These are phyloP conservation scores for Hemithea aestivaria DNA, from an alignment of 2,888 invertebrate genomes.

Conservation along the genomic window DNA sequence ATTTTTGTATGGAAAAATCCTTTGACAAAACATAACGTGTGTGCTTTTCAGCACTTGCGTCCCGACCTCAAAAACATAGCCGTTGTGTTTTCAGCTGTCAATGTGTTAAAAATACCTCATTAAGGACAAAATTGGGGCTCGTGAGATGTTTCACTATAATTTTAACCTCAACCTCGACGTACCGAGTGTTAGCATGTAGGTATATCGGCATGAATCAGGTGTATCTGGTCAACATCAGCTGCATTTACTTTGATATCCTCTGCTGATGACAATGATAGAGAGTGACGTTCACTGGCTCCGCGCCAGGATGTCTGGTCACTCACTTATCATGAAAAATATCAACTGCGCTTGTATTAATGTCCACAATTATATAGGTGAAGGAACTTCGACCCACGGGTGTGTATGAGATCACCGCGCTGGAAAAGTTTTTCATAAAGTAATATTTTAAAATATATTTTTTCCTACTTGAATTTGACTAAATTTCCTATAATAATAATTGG, in stretches of 20 bases:
- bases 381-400: constrained; percentile 17
- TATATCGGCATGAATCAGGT: constrained; percentile 12
- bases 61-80: too few relatives aligned
- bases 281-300: constrained; percentile 23
- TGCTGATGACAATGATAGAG: constrained; percentile 25
- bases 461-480: too few relatives aligned
- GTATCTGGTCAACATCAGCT: constrained; percentile 19
- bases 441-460: too few relatives aligned
- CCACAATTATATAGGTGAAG: constrained; percentile 21
- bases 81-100: too few relatives aligned
- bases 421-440: constrained; percentile 7
- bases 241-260: constrained; percentile 24
- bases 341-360: constrained; percentile 22
- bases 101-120: too few relatives aligned
- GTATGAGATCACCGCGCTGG: constrained; percentile 10
- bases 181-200: constrained; percentile 1
- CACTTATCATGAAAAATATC: constrained; percentile 22
- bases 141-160: too few relatives aligned
- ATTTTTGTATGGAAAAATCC: too few relatives aligned
- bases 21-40: too few relatives aligned
- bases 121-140: too few relatives aligned
- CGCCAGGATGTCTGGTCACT: constrained; percentile 26
- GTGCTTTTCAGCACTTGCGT: too few relatives aligned
- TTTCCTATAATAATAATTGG: too few relatives aligned
- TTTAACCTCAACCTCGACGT: too few relatives aligned